Evolutionary conservation across 2,797 vertebrate genomes (phyloP), one percentile per base, ranked within the genome.

Genomic region (Sternotherus odoratus): DNA sequence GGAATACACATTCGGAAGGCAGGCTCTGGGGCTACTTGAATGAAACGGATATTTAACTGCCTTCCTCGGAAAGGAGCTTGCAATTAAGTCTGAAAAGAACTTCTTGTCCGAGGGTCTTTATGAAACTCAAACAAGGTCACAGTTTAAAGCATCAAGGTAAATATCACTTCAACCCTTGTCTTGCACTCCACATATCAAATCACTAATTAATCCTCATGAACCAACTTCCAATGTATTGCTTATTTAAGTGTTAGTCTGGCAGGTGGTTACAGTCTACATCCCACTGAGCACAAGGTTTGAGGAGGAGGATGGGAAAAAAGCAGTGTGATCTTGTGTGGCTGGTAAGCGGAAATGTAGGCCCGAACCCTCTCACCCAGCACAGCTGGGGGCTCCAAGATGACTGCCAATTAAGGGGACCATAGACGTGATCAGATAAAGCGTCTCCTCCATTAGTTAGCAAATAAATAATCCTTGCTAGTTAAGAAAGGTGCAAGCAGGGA

Each of bases 141-240:
- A 2, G 75, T 0, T 66, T 36, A 0, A n/a, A 83, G 81, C 69
- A 17, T 23, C 54, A 3, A 23, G 54, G 19, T 39, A 82, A 79
- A 7, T 1, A 66, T 33, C 1, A 43, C 91, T 16, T 4, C 0
- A 23, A 53, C 83, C 77, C 50, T 72, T 1, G 28, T 3, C 83
- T 53, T 51, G 49, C 4, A 63, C 75, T 69, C 11, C 0, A 24
- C 23, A 2, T 24, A 26, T 0, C 92, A 94, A 95, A 86, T n/a
- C 92, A 51, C 56, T 86, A 92, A 95, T 96, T 96, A 95, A 95
- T 93, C 96, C 90, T 94, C 83, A 0, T 82, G 94, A 96, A 96
- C 84, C 13, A 96, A 80, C 94, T 89, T 63, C 77, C 88, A 51
- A 93, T 94, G 85, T 83, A 94, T 87, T 88, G 94, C 87, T 92